Evolutionary conservation across 2,113 vertebrate genomes (phyloP), one percentile per base, ranked within the genome.

Genomic region (Euleptes europaea): DNA sequence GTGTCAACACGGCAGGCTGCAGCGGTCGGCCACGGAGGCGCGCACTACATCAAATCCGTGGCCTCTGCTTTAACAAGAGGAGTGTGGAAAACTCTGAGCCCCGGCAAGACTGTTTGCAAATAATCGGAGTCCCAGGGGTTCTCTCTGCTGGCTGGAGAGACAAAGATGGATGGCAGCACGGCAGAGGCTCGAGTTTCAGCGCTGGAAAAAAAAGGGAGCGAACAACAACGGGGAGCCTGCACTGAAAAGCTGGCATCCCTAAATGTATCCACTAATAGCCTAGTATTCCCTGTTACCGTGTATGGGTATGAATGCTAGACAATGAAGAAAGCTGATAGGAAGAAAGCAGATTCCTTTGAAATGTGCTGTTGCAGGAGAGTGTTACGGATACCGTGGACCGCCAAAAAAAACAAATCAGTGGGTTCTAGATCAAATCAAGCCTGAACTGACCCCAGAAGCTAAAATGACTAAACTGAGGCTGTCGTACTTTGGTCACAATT

Each of bases 71-170:
- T 79, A 63, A 73, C 69, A 10, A 49, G 17, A 70, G 63, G 15
- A 6, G 0, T 12, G 6, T 31, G 60, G 65, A 85, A 85, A 51
- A 65, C 67, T 87, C 63, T 44, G 70, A 7, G 33, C n/a, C 35
- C 44, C 75, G 9, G 9, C 66, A 69, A 78, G 84, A n/a, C n/a
- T 8, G 0, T 83, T 86, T 93, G 75, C 72, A 80, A 77, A 71
- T 69, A 47, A 65, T 35, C 69, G 6, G n/a, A 76, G 13, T 11
- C 69, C 49, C 0, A 28, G 80, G 19, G n/a, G 26, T 17, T 69
- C 38, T 60, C 33, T 80, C 70, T 35, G 75, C 63, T 65, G 35
- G 2, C 83, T 7, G 10, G 40, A 54, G 28, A 84, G 77, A 1
- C 51, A 51, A 54, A 60, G 78, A 83, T 82, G 31, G 80, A 75